Conservation (phyloP, 2,797 vertebrate species). For the Graptemys geographica region DNA sequence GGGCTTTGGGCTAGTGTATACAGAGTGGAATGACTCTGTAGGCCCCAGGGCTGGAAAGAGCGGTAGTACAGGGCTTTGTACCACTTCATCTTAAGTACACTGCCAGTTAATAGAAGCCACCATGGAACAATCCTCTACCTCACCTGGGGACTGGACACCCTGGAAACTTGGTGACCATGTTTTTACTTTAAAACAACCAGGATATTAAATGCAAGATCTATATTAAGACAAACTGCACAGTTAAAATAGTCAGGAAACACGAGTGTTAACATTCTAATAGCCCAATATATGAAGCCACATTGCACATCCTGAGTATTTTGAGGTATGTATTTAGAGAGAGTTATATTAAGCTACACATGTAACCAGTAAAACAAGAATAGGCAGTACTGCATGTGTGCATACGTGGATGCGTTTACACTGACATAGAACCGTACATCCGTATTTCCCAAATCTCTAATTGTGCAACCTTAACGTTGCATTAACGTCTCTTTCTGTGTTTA, state of each 20-base stretch:
- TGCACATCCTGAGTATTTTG: not conserved
- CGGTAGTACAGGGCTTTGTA: not conserved
- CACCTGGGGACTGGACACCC: not conserved
- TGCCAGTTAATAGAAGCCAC: not conserved
- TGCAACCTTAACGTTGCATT: conserved; percentile 36
- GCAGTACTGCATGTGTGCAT: not conserved
- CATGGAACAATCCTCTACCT: accelerated
- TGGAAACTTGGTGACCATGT: not conserved
- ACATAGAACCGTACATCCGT: conserved; percentile 34
- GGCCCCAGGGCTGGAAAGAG: not conserved
- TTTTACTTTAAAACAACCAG: not conserved
- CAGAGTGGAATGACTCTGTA: accelerated
- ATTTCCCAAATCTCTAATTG: conserved; percentile 48
- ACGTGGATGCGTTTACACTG: conserved; percentile 25
- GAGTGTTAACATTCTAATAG: not conserved
- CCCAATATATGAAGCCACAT: not conserved
- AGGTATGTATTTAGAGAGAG: conserved; percentile 21
- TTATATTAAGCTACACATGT: not conserved
- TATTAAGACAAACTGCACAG: not conserved
- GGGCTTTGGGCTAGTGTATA: not conserved
- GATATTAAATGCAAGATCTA: not conserved
- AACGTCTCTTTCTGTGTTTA: conserved; percentile 14
- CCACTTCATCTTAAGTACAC: not conserved
- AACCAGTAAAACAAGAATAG: not conserved
- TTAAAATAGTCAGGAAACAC: not conserved